phyloP scores from a whole-genome alignment of 2,888 invertebrate genomes.

The Drosophila mettleri region DNA sequence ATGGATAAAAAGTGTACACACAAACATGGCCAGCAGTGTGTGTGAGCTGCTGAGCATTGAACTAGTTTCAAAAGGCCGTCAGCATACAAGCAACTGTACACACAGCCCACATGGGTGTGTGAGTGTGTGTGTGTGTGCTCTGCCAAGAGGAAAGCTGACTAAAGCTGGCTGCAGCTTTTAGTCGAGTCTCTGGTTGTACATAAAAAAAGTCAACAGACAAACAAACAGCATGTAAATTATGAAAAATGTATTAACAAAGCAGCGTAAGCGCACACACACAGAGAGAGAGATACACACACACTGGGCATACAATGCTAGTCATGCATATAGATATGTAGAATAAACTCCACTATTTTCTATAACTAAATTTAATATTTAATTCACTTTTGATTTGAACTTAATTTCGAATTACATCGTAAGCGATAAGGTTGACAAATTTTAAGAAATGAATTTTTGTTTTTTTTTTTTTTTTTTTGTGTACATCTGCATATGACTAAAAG shows the following conservation, averaged over 20 bases:
- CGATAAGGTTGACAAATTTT: background rate
- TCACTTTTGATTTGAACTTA: constrained; percentile 11
- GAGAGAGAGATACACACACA: constrained; percentile 7
- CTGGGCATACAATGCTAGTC: constrained; percentile 24
- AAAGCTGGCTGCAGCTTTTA: constrained; percentile 67
- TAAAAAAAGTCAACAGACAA: constrained; percentile 77
- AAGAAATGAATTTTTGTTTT: no score
- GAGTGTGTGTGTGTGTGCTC: constrained; percentile 6
- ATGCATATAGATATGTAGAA: constrained; percentile 26
- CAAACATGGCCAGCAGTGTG: constrained; percentile 31
- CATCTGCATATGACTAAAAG: background rate
- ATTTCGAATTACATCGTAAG: constrained; percentile 22
- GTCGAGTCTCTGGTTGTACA: constrained; percentile 73
- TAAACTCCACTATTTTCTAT: no score
- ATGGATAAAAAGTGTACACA: constrained; percentile 12
- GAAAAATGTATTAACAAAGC: constrained; percentile 80
- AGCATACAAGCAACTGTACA: constrained; percentile 11
- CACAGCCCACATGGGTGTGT: background rate
- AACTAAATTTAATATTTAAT: no score
- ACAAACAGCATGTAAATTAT: constrained; percentile 77
- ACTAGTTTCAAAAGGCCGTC: constrained; percentile 55
- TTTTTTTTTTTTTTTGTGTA: no score
- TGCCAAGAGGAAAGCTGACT: constrained; percentile 5
- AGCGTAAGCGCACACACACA: constrained; percentile 38
- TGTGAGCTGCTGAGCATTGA: constrained; percentile 49